These are phyloP conservation scores for Adelosebastes latens DNA, from an alignment of 2,797 vertebrate genomes.

Conservation along the genomic window DNA sequence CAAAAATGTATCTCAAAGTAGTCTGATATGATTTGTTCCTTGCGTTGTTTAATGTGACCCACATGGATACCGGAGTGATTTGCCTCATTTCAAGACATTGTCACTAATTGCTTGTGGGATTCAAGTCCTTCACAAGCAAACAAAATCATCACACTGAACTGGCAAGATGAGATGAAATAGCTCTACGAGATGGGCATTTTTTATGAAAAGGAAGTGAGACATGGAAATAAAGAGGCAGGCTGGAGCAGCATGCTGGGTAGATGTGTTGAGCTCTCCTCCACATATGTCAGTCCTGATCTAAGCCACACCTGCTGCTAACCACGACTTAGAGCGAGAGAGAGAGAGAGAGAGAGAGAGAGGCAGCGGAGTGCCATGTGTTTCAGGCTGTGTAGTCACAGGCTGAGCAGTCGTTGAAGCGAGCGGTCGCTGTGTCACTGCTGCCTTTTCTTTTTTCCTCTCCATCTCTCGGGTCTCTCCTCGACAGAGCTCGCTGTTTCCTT, in stretches of 20 bases:
- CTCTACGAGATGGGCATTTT: background rate
- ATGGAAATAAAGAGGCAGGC: slow-evolving; percentile 11
- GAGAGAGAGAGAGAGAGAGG: slow-evolving; percentile 49
- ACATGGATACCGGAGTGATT: background rate
- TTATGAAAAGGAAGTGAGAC: background rate
- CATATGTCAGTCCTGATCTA: slow-evolving; percentile 85
- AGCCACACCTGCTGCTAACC: slow-evolving; percentile 86
- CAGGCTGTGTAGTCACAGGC: slow-evolving; percentile 61
- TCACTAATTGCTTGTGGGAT: background rate
- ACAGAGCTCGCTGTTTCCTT: background rate
- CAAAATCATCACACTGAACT: background rate
- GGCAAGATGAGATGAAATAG: background rate
- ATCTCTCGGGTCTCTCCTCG: slow-evolving; percentile 4
- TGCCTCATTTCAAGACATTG: background rate
- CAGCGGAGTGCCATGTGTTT: slow-evolving; percentile 27
- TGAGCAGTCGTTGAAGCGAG: slow-evolving; percentile 51
- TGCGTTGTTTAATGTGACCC: background rate
- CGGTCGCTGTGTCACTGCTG: slow-evolving; percentile 47
- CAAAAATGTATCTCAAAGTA: background rate
- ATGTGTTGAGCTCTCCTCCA: slow-evolving; percentile 77
- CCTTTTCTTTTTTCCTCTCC: slow-evolving; percentile 25
- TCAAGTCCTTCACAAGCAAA: background rate
- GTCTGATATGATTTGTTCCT: background rate
- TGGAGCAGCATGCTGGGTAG: slow-evolving; percentile 57
- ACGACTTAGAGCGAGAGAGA: slow-evolving; percentile 66